phyloP scores from a whole-genome alignment of 2,797 vertebrate species.

The Semaprochilodus insignis region DNA sequence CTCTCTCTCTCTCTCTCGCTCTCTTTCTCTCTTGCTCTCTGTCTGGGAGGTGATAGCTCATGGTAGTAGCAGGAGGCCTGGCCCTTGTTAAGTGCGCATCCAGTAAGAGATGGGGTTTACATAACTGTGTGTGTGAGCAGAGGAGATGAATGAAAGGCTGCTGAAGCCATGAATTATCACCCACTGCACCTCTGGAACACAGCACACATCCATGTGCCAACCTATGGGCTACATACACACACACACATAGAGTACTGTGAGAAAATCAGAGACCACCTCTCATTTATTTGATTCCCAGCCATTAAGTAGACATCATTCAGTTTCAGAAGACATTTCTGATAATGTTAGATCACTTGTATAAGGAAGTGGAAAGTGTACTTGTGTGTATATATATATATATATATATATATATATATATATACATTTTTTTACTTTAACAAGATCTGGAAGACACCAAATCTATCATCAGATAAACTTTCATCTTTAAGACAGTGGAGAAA shows the following conservation, averaged over 20 bases:
- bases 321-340: too few species aligned
- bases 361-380: too few species aligned
- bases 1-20: slow-evolving; percentile 16
- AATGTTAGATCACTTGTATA: too few species aligned
- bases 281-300: too few species aligned
- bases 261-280: too few species aligned
- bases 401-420: too few species aligned
- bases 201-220: slow-evolving; percentile 24
- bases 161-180: slow-evolving; percentile 58
- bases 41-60: slow-evolving; percentile 49
- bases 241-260: neutral
- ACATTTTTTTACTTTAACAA: too few species aligned
- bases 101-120: slow-evolving; percentile 50
- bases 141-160: slow-evolving; percentile 53
- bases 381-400: too few species aligned
- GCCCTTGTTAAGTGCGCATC: slow-evolving; percentile 51
- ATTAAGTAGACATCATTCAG: too few species aligned
- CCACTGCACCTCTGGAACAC: slow-evolving; percentile 38
- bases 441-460: too few species aligned
- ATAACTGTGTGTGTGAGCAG: slow-evolving; percentile 27
- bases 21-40: slow-evolving; percentile 5
- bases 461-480: too few species aligned
- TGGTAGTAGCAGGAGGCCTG: slow-evolving; percentile 51
- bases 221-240: slow-evolving; percentile 6
- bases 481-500: too few species aligned